A percentile compares a stretch with the other conserved stretches of the same genome.
These are phyloP conservation scores for Hyposmocoma kahamanoa DNA, from an alignment of 1,140 invertebrate genomes.

Conservation along the genomic window DNA sequence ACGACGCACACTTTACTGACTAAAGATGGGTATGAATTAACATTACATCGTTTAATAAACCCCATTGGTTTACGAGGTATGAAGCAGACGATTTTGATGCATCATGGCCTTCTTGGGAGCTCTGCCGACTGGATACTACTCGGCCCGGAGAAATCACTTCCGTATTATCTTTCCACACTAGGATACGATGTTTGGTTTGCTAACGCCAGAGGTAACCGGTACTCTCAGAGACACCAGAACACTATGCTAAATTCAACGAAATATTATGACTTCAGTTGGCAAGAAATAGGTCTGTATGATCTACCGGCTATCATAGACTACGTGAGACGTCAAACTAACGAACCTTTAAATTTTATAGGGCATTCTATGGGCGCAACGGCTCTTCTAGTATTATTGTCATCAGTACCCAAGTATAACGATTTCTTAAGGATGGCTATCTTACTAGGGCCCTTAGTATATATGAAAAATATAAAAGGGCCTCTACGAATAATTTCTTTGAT, in stretches of 20 bases:
- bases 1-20: slow-evolving; percentile 79
- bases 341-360: slow-evolving; percentile 78
- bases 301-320: slow-evolving; percentile 83
- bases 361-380: slow-evolving; percentile 80
- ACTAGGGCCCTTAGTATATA: slow-evolving; percentile 83
- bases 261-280: slow-evolving; percentile 79
- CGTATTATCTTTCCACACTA: slow-evolving; percentile 75
- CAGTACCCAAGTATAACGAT: slow-evolving; percentile 77
- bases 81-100: slow-evolving; percentile 74
- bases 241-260: slow-evolving; percentile 53
- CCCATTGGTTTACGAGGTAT: slow-evolving; percentile 17
- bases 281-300: slow-evolving; percentile 83
- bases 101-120: slow-evolving; percentile 85
- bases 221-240: slow-evolving; percentile 71
- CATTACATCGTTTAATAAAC: slow-evolving; percentile 79
- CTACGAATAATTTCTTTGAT: slow-evolving; percentile 74
- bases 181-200: slow-evolving; percentile 80
- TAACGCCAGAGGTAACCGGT: slow-evolving; percentile 78
- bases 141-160: slow-evolving; percentile 76
- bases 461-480: slow-evolving; percentile 80
- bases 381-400: slow-evolving; percentile 76
- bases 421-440: slow-evolving; percentile 77
- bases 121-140: slow-evolving; percentile 84
- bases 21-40: slow-evolving; percentile 56
- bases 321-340: slow-evolving; percentile 70